Base-by-base conservation (phyloP, 2,888 invertebrate genomes). In the Nephrotoma flavescens region DNA sequence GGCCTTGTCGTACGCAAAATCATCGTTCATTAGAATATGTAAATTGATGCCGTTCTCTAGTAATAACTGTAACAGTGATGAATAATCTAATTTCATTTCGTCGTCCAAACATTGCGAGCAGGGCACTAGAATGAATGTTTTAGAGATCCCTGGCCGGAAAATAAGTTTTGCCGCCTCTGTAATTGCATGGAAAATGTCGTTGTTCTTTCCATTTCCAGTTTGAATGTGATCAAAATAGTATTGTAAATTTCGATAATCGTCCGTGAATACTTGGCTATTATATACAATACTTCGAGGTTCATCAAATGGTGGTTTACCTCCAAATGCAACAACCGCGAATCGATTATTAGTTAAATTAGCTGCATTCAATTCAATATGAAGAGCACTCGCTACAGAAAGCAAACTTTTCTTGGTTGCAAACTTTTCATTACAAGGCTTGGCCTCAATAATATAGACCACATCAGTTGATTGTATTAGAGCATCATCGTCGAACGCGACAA, bases 361-460 rank as follows among this genome's bases (percentile, higher is more conserved):
- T 0, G 93, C 94, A 19, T 91, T 92, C 52, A 97, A 90, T 89
- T 96, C 96, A 88, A 94, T 95, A 88, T 95, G 94, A 83, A 97
- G 91, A 7, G 94, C 93, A 85, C 93, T 93, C 0, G 96, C 91
- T 71, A 97, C 92, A 4, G 93, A 92, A 89, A 95, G 95, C 86
- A 97, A 93, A 89, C 95, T 96, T 89, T 94, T 95, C 86, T 92
- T 93, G 87, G 92, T 93, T 52, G 93, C 93, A 0, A 96, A 90
- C 88, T 95, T 94, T 88, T 92, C 92, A 92, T 98, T 98, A 91
- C 98, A 98, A 5, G 93, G 92, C 88, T 96, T 96, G 1, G 97
- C 97, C 90, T 98, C 98, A 0, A 98, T 93, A 86, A 98, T 94
- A 91, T 98, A 96, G 86, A 98, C 96, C 0, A 98, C 93, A 91